Percentiles rank a stretch among this genome's conserved stretches.
Conservation (phyloP, 2,888 invertebrate species). For the Cheilosia grossa region DNA sequence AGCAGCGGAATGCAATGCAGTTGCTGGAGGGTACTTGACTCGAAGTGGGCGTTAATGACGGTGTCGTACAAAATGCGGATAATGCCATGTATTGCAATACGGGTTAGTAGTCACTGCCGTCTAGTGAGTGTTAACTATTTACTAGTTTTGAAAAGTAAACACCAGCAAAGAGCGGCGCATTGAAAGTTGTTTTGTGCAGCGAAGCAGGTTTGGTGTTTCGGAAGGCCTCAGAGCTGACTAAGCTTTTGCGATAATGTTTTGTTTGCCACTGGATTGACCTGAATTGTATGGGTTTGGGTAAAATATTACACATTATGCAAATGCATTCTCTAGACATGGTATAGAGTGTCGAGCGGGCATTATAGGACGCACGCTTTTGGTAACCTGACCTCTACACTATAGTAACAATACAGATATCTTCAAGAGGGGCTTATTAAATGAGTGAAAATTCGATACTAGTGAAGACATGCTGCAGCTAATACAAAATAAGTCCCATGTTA, state of each 20-base stretch:
- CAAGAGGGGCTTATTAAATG: no score
- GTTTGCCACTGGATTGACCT: conserved; percentile 29
- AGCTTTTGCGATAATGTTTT: conserved; percentile 7
- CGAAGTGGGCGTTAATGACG: conserved; percentile 6
- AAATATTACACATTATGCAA: background rate
- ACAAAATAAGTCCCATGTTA: no score
- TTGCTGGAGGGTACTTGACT: background rate
- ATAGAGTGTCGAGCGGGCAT: background rate
- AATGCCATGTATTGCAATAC: conserved; percentile 51
- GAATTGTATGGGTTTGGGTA: background rate
- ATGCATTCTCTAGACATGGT: background rate
- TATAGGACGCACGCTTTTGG: no score
- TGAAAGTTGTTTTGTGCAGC: conserved; percentile 37
- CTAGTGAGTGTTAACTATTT: conserved; percentile 11
- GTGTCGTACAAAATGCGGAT: conserved; percentile 10
- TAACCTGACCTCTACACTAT: no score
- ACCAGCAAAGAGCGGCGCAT: background rate
- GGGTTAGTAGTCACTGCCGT: conserved; percentile 14
- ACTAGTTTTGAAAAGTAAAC: conserved; percentile 17
- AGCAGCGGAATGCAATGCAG: background rate
- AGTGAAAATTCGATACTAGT: no score
- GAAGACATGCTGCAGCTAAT: no score
- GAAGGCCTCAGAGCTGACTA: background rate
- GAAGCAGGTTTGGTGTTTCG: conserved; percentile 5
- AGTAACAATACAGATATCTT: no score